Evolutionary conservation across 2,113 vertebrate genomes (phyloP).

Genomic region (Pagrus major): DNA sequence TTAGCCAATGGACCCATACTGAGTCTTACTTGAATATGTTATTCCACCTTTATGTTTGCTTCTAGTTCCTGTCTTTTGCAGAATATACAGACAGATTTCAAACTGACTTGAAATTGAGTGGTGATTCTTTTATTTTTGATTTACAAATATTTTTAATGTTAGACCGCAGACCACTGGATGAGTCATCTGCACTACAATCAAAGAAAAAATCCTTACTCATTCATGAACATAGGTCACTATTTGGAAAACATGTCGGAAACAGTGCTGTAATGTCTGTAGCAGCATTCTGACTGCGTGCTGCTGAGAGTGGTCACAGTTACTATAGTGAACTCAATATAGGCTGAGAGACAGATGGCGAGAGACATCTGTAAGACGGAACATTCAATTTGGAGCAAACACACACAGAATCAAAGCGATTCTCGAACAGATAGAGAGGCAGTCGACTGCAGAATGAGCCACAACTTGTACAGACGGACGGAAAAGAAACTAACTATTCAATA

Average conservation of each 20-base stretch:
- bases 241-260: constrained; percentile 42
- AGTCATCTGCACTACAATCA: constrained; percentile 6
- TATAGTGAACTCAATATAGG: constrained; percentile 17
- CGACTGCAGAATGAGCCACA: not conserved
- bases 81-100: not conserved
- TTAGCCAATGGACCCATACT: not conserved
- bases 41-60: not conserved
- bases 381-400: constrained; percentile 19
- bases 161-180: constrained; percentile 12
- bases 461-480: not conserved
- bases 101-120: not conserved
- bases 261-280: constrained; percentile 27
- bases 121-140: constrained; percentile 1
- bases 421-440: not conserved
- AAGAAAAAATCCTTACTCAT: constrained; percentile 11
- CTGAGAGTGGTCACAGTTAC: constrained; percentile 12
- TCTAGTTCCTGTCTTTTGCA: not conserved
- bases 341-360: constrained; percentile 19
- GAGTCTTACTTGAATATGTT: not conserved
- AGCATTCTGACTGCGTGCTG: not conserved
- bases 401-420: not conserved
- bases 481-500: not conserved
- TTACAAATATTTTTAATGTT: not conserved
- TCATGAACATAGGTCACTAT: constrained; percentile 13
- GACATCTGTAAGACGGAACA: constrained; percentile 32